Evolutionary conservation across 2,888 invertebrate genomes (phyloP).

Genomic region (Acronicta alni): DNA sequence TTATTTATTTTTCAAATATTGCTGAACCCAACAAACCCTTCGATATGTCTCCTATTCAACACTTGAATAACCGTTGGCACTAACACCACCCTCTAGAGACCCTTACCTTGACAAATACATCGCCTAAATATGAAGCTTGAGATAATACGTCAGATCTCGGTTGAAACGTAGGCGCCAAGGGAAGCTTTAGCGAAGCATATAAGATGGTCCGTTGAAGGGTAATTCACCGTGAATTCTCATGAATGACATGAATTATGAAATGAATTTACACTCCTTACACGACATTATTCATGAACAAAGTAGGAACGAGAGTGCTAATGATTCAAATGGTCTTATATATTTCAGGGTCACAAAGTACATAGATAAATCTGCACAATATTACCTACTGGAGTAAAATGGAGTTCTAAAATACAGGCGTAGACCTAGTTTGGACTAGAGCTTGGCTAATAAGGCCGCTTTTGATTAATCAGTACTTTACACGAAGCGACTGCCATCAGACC

Average conservation of each 20-base stretch:
- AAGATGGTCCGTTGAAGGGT: slow-evolving; percentile 37
- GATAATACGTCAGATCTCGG: slow-evolving; percentile 34
- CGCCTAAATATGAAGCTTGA: slow-evolving; percentile 27
- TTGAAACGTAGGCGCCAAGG: slow-evolving; percentile 26
- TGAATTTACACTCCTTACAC: slow-evolving; percentile 52
- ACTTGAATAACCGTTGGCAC: slow-evolving; percentile 1
- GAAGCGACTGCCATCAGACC: too few relatives aligned
- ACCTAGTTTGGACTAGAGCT: too few relatives aligned
- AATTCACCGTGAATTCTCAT: slow-evolving; percentile 54
- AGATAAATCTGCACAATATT: too few relatives aligned
- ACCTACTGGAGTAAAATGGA: too few relatives aligned
- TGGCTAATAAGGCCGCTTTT: too few relatives aligned
- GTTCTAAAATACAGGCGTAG: too few relatives aligned
- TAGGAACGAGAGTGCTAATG: neutral
- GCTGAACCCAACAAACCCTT: neutral
- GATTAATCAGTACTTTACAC: too few relatives aligned
- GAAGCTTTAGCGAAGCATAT: slow-evolving; percentile 34
- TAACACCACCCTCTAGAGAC: neutral
- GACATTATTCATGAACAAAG: slow-evolving; percentile 11
- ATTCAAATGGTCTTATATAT: neutral
- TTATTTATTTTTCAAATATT: neutral
- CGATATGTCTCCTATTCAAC: neutral
- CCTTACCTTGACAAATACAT: slow-evolving; percentile 9
- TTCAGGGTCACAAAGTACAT: too few relatives aligned
- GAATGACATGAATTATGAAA: slow-evolving; percentile 64